These are phyloP conservation scores for Meteorus sp. DNA, from an alignment of 1,140 invertebrate species.

Conservation along the genomic window DNA sequence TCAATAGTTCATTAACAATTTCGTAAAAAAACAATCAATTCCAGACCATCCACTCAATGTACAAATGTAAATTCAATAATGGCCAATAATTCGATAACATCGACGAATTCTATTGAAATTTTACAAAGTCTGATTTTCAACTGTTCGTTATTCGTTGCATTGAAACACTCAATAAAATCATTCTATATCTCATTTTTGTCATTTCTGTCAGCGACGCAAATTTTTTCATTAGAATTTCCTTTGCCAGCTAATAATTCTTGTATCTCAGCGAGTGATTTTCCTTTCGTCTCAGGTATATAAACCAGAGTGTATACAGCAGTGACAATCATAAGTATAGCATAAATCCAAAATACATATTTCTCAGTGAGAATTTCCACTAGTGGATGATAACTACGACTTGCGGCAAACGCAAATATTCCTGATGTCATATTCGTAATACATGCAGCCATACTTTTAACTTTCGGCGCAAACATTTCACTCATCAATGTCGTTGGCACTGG, in stretches of 20 bases:
- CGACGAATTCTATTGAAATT: too few species aligned
- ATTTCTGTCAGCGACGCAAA: not conserved
- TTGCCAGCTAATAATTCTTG: constrained; percentile 33
- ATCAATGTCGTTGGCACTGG: constrained; percentile 74
- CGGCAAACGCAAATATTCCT: constrained; percentile 72
- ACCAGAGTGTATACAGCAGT: constrained; percentile 67
- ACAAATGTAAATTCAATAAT: too few species aligned
- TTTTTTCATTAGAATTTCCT: not conserved
- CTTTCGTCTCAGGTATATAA: constrained; percentile 80
- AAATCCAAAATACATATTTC: constrained; percentile 75
- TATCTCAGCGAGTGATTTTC: constrained; percentile 66
- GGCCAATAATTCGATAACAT: too few species aligned
- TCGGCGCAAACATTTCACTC: constrained; percentile 74
- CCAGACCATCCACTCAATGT: too few species aligned
- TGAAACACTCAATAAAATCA: too few species aligned
- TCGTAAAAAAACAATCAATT: too few species aligned
- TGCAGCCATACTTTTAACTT: constrained; percentile 70
- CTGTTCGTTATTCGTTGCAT: too few species aligned
- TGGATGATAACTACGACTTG: constrained; percentile 74
- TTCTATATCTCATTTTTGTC: not conserved
- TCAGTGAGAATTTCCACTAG: constrained; percentile 64
- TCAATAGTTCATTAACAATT: too few species aligned
- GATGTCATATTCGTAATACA: constrained; percentile 72
- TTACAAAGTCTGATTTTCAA: too few species aligned
- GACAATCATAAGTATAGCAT: constrained; percentile 67